Evolutionary conservation across 1,140 invertebrate species (phyloP).

Genomic region (Belonocnema kinseyi): DNA sequence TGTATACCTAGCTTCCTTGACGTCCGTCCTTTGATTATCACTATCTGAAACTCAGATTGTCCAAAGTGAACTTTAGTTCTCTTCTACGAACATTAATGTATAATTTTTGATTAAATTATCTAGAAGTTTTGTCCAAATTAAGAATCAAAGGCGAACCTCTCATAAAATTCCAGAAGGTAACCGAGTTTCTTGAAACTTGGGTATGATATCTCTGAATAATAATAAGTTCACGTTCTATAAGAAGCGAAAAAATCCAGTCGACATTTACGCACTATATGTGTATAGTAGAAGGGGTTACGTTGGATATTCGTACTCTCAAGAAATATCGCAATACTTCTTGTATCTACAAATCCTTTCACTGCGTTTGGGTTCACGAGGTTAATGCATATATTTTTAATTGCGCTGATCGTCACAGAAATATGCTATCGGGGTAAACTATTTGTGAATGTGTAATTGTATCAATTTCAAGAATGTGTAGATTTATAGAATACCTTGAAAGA

Average conservation of each 20-base stretch:
- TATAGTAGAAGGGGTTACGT: not conserved
- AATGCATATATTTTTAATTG: constrained; percentile 29
- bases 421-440: not conserved
- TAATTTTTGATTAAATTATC: too few relatives aligned
- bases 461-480: constrained; percentile 7
- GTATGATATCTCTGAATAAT: not conserved
- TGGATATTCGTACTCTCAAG: constrained; percentile 23
- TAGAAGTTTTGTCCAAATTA: too few relatives aligned
- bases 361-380: constrained; percentile 51
- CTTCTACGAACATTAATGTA: too few relatives aligned
- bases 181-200: not conserved
- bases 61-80: too few relatives aligned
- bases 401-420: not conserved
- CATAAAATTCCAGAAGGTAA: too few relatives aligned
- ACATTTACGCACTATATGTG: not conserved
- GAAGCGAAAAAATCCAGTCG: not conserved
- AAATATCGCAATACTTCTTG: constrained; percentile 46
- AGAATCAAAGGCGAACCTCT: too few relatives aligned
- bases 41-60: too few relatives aligned
- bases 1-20: too few relatives aligned
- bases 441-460: not conserved
- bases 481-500: not conserved
- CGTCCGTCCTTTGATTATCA: too few relatives aligned
- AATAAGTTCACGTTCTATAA: not conserved
- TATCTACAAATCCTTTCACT: constrained; percentile 53